Evolutionary conservation across 2,113 vertebrate species (phyloP), one percentile per base, ranked within the genome.

Genomic region (Chionodraco myersi): DNA sequence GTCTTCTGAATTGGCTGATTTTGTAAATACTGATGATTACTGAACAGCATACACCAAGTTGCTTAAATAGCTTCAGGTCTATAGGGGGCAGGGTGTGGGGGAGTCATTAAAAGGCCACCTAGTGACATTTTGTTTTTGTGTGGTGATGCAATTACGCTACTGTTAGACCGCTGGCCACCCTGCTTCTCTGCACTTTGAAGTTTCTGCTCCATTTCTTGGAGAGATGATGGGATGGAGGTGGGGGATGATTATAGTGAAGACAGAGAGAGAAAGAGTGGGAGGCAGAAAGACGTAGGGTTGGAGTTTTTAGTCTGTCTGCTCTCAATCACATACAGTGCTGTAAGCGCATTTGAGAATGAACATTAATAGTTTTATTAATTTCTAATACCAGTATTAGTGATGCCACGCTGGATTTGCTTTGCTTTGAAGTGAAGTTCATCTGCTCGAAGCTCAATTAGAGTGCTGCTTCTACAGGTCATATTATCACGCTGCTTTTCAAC

Each of bases 101-200:
- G 36, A 70, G 70, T 63, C 78, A 86, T 80, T 80, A 76, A 85
- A 87, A 84, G 69, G 81, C 77, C 74, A 86, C 74, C 66, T 54
- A 70, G 64, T 90, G 80, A 88, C 71, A 85, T 89, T 90, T 77
- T 80, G 81, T 82, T 71, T 77, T 44, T 76, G 66, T 80, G 72
- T 72, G 70, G 90, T 78, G 83, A 82, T 85, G 75, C 79, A 90
- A 78, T 87, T 60, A 87, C 15, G 11, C 71, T 54, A 53, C 66
- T 68, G 78, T 82, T 82, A 63, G 63, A 65, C 69, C 4, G 23
- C 59, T 48, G 45, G 45, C 60, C 72, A 67, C 34, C 53, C 54
- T 34, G 63, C 77, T 74, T 62, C 82, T 59, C 18, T 36, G 49
- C 62, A 72, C 69, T 80, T 69, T 69, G 67, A 82, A 61, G 76